Evolutionary conservation across 2,113 vertebrate genomes (phyloP), one percentile per base, ranked within the genome.

Genomic region (Gnathonemus echidnorhynchus): DNA sequence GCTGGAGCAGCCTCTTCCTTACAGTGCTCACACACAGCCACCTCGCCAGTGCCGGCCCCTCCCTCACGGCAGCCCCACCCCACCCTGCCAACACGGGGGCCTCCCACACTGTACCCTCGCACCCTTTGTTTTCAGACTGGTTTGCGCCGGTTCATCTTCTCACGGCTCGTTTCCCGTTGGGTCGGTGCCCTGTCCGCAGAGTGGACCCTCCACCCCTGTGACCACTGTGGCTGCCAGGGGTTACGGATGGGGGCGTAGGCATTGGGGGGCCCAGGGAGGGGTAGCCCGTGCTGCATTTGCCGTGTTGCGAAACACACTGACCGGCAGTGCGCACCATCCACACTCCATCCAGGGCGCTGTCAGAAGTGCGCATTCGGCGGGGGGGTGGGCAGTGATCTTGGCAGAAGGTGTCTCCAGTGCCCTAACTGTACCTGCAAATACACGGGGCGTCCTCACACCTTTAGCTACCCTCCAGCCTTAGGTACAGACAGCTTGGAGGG

Each of bases 1-100:
- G 92, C 91, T 91, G 93, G 92, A 94, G 94, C 92, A 92, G 93
- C 86, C 49, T 3, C 45, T 7, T 46, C 45, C 42, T 87, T 46
- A 21, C 49, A 8, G 50, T 21, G 0, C 7, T 13, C 62, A 88
- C 50, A 46, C 48, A 31, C 24, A 24, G 13, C 24, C 1, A 2
- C 53, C 83, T 49, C 27, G 45, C 74, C 1, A 31, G 62, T 70
- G 62, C 62, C 3, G 35, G 52, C 31, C 88, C 31, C 80, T 48
- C 48, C 70, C 49, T 35, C 49, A 8, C 74, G 27, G 45, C 77
- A 83, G 77, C 77, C 62, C 62, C n/a, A 13, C 15, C 70, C 39
- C 39, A 5, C n/a, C 46, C 83, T 48, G 83, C 83, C 83, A 39
- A 3, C 7, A 0, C 8, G 24, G 21, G 21, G 45, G 10, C 45